Percentiles rank a stretch among this genome's conserved stretches.
These are phyloP conservation scores for Trichoplax adhaerens DNA, from an alignment of 37 sponge, comb jelly and placozoan species.

Conservation along the genomic window DNA sequence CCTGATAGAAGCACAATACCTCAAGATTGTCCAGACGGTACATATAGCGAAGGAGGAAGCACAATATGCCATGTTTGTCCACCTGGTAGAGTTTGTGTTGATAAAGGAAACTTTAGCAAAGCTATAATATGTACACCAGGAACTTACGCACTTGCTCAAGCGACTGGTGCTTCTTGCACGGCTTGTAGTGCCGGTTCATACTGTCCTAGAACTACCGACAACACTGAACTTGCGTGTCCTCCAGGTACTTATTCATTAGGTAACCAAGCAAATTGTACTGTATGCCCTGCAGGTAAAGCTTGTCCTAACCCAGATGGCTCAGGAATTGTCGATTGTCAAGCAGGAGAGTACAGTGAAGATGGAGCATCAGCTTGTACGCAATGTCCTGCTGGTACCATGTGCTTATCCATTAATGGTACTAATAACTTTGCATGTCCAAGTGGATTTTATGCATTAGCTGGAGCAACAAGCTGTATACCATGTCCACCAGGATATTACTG, in stretches of 20 bases:
- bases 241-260: slow-evolving; percentile 5
- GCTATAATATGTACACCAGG: no score
- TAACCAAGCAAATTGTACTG: slow-evolving; percentile 3
- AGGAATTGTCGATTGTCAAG: not conserved
- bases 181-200: not conserved
- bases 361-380: slow-evolving; percentile 3
- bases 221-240: not conserved
- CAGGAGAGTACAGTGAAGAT: slow-evolving; percentile 7
- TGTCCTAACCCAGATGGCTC: not conserved
- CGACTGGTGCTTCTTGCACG: no score
- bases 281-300: slow-evolving; percentile 3
- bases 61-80: no score
- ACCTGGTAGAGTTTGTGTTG: no score
- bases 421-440: no score
- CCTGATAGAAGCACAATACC: slow-evolving; percentile 11
- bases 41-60: not conserved
- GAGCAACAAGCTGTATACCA: no score
- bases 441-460: no score
- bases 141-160: no score
- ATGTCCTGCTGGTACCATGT: not conserved
- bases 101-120: no score
- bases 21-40: slow-evolving; percentile 13
- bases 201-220: not conserved
- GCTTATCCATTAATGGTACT: no score
- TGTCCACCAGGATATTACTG: slow-evolving; percentile 1